Conservation (phyloP, 2,888 invertebrate genomes). For the Lasioglossum malachurum region DNA sequence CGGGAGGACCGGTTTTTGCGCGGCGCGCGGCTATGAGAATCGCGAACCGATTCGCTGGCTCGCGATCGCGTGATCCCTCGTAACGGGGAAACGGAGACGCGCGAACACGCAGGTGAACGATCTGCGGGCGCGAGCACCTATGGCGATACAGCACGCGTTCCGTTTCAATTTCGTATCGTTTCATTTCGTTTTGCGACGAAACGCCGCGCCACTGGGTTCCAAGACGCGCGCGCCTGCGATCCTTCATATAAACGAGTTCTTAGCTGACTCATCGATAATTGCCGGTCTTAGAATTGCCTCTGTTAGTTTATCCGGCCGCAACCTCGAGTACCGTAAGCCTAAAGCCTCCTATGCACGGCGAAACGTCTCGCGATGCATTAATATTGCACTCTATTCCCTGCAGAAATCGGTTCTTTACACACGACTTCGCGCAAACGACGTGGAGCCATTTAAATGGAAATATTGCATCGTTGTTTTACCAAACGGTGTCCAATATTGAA, state of each 20-base stretch:
- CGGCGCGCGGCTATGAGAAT: constrained; percentile 18
- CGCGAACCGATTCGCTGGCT: constrained; percentile 35
- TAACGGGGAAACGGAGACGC: constrained; percentile 28
- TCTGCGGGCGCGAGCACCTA: constrained; percentile 1
- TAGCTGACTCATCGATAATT: background rate
- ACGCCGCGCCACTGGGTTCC: background rate
- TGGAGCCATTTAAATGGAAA: background rate
- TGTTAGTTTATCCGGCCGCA: background rate
- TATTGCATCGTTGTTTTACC: background rate
- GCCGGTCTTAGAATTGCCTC: background rate
- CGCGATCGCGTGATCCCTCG: constrained; percentile 49
- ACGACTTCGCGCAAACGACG: background rate
- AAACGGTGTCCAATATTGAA: background rate
- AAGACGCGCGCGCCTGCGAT: background rate
- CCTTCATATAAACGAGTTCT: background rate
- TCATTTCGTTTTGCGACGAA: background rate
- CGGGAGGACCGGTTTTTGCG: constrained; percentile 51
- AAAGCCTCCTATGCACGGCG: background rate
- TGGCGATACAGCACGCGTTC: background rate
- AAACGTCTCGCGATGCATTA: background rate
- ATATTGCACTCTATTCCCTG: background rate
- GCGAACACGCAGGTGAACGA: constrained; percentile 47
- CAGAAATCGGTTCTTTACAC: background rate
- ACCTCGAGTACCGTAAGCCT: background rate
- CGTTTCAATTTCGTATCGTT: background rate